Evolutionary conservation across 2,113 vertebrate genomes (phyloP).

Genomic region (Orycteropus afer): DNA sequence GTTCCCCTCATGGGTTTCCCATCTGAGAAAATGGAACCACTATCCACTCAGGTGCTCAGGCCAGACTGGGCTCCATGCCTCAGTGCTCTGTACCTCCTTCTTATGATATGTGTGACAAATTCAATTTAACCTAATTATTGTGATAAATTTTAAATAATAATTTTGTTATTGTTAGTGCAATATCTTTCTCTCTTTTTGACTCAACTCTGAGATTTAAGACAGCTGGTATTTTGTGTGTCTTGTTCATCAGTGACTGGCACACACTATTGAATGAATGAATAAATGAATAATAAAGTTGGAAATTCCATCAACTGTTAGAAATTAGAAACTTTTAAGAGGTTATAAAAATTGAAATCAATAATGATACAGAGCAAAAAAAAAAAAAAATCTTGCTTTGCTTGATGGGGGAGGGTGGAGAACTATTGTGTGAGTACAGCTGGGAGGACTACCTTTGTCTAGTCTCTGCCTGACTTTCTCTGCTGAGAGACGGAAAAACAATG

Average conservation of each 20-base stretch:
- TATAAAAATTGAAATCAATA: slow-evolving; percentile 62
- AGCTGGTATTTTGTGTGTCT: background rate
- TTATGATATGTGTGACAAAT: background rate
- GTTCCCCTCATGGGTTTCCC: background rate
- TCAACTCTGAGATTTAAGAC: background rate
- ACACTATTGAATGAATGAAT: background rate
- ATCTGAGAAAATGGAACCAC: background rate
- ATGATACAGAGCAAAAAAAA: background rate
- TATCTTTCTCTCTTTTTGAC: background rate
- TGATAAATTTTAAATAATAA: background rate
- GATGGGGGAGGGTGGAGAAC: slow-evolving; percentile 42
- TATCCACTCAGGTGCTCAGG: background rate
- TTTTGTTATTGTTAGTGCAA: background rate
- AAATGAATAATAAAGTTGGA: background rate
- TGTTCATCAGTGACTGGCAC: background rate
- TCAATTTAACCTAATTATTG: background rate
- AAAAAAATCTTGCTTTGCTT: slow-evolving; percentile 69
- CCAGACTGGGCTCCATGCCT: background rate
- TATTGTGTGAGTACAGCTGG: background rate
- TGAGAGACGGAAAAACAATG: background rate
- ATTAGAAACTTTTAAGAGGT: slow-evolving; percentile 66
- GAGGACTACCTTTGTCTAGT: background rate
- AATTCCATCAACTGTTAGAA: slow-evolving; percentile 27
- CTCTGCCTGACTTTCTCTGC: background rate
- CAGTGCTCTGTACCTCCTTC: background rate